phyloP scores from a whole-genome alignment of 2,888 invertebrate genomes.

The Aproaerema taeniolella region DNA sequence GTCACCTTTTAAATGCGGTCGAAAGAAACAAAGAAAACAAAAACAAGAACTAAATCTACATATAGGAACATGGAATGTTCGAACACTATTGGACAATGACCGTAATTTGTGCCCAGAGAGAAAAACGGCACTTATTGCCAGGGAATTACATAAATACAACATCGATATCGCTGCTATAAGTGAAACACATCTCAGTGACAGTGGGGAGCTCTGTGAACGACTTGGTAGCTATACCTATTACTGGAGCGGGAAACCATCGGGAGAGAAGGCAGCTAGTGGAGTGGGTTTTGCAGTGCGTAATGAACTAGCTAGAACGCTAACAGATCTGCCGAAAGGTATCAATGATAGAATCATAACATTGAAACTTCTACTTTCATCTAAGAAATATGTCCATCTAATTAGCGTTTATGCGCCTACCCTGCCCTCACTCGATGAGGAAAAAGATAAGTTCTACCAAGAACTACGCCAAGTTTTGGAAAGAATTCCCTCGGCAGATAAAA shows the following conservation, averaged over 20 bases:
- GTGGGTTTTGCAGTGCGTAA: slow-evolving; percentile 8
- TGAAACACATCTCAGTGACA: slow-evolving; percentile 15
- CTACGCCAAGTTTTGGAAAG: neutral
- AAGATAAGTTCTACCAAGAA: slow-evolving; percentile 1
- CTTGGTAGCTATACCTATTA: slow-evolving; percentile 18
- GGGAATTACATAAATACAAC: slow-evolving; percentile 14
- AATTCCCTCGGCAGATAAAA: neutral
- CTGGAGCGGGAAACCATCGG: slow-evolving; percentile 1
- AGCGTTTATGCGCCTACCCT: slow-evolving; percentile 4
- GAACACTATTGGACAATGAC: slow-evolving; percentile 15
- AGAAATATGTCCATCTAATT: slow-evolving; percentile 14
- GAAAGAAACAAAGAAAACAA: slow-evolving; percentile 1
- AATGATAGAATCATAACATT: slow-evolving; percentile 13
- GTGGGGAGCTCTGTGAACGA: slow-evolving; percentile 13
- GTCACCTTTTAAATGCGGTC: slow-evolving; percentile 6
- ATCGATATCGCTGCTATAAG: slow-evolving; percentile 14
- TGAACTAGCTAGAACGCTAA: slow-evolving; percentile 2
- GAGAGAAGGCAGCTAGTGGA: slow-evolving; percentile 2
- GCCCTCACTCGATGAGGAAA: slow-evolving; percentile 9
- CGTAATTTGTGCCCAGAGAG: slow-evolving; percentile 19
- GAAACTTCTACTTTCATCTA: slow-evolving; percentile 3
- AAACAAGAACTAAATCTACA: neutral
- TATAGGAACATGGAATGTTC: slow-evolving; percentile 13
- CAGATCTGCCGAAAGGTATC: slow-evolving; percentile 11
- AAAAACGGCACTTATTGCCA: slow-evolving; percentile 17